Conservation (phyloP, 2,888 invertebrate species). For the Serrognathus titanus region DNA sequence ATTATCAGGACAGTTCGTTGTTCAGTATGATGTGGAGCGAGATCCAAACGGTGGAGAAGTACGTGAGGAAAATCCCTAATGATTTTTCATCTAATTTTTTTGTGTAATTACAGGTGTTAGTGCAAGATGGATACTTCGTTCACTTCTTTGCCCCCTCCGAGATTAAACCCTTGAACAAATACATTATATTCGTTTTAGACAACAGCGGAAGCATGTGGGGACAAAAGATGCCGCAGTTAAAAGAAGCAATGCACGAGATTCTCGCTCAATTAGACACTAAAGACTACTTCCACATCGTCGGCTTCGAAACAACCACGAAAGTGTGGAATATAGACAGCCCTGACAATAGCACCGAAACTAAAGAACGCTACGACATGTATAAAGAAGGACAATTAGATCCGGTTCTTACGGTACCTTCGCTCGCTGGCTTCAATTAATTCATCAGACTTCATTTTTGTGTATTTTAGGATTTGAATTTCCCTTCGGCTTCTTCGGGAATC, state of each 20-base stretch:
- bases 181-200: slow-evolving; percentile 73
- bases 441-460: slow-evolving; percentile 20
- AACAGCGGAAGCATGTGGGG: slow-evolving; percentile 74
- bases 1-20: slow-evolving; percentile 62
- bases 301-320: slow-evolving; percentile 57
- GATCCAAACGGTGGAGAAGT: slow-evolving; percentile 59
- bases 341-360: not conserved
- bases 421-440: slow-evolving; percentile 48
- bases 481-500: slow-evolving; percentile 54
- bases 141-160: slow-evolving; percentile 69
- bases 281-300: slow-evolving; percentile 67
- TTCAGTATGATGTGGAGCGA: slow-evolving; percentile 67
- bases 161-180: slow-evolving; percentile 59
- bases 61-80: slow-evolving; percentile 1
- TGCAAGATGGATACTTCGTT: slow-evolving; percentile 70
- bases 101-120: slow-evolving; percentile 50
- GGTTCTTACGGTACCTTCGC: not conserved
- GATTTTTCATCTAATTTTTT: not conserved
- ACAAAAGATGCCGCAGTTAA: slow-evolving; percentile 62
- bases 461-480: slow-evolving; percentile 22
- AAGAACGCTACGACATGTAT: not conserved
- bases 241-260: slow-evolving; percentile 65
- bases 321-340: slow-evolving; percentile 51
- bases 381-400: not conserved
- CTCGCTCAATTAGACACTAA: slow-evolving; percentile 59